Evolutionary conservation across 2,797 vertebrate genomes (phyloP).

Genomic region (Crenuchus spilurus): DNA sequence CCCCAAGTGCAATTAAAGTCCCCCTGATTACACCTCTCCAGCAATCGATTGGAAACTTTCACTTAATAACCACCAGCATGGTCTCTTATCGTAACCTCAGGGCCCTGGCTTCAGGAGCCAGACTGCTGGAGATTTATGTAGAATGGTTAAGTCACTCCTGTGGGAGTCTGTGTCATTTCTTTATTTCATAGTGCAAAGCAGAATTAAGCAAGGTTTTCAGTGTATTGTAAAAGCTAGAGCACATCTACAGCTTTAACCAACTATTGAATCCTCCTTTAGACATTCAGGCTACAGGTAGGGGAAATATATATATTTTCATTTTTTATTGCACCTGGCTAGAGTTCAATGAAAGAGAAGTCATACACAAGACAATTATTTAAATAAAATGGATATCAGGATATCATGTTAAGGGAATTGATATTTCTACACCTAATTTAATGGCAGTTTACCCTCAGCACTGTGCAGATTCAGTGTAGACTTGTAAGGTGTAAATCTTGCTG

Average conservation of each 20-base stretch:
- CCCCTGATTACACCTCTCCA: conserved; percentile 79
- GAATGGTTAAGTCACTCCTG: conserved; percentile 67
- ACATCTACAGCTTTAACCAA: conserved; percentile 6
- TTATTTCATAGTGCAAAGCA: conserved; percentile 69
- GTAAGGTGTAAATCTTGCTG: conserved; percentile 70
- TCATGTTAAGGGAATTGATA: background rate
- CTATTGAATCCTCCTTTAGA: background rate
- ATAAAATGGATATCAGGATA: too few species aligned
- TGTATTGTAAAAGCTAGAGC: conserved; percentile 61
- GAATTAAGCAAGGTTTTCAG: conserved; percentile 60
- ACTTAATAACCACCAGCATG: conserved; percentile 82
- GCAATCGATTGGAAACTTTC: conserved; percentile 82
- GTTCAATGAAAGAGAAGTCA: too few species aligned
- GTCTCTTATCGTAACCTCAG: conserved; percentile 80
- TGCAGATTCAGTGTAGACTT: conserved; percentile 16
- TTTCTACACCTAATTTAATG: conserved; percentile 13
- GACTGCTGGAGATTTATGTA: conserved; percentile 74
- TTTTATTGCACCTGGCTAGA: too few species aligned
- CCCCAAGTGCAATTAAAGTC: conserved; percentile 81
- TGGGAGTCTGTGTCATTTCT: conserved; percentile 76
- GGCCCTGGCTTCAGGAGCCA: conserved; percentile 68
- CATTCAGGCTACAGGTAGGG: too few species aligned
- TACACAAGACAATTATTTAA: too few species aligned
- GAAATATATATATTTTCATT: too few species aligned
- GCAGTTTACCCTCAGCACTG: background rate